A percentile compares a stretch with the other conserved stretches of the same genome.
Evolutionary conservation across 2,888 invertebrate genomes (phyloP).

Genomic region (Cantharis lateralis): DNA sequence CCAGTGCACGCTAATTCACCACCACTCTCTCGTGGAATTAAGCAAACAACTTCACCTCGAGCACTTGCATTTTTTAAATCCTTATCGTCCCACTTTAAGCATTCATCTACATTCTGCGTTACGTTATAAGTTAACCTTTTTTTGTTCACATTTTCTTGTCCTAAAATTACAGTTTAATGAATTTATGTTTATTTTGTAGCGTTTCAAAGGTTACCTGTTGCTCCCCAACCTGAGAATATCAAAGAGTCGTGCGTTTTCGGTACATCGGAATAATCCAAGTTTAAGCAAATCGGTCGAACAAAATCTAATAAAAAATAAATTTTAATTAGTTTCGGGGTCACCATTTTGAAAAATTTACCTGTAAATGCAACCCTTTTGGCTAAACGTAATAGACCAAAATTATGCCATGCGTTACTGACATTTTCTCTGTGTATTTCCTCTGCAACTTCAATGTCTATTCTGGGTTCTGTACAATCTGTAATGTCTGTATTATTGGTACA

Average conservation of each 20-base stretch:
- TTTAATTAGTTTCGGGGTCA: background rate
- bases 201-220: background rate
- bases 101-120: background rate
- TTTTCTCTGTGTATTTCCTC: background rate
- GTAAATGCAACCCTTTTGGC: background rate
- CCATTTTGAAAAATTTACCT: background rate
- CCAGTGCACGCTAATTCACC: background rate
- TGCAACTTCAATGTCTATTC: background rate
- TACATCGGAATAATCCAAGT: background rate
- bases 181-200: too few relatives aligned
- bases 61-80: background rate
- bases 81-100: background rate
- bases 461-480: constrained; percentile 4
- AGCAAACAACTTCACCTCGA: background rate
- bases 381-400: background rate
- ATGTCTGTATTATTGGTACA: constrained; percentile 1
- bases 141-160: background rate
- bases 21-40: background rate
- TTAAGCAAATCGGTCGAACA: background rate
- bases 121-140: background rate
- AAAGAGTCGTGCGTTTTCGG: background rate
- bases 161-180: background rate
- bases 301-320: background rate
- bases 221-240: constrained; percentile 4
- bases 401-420: background rate